Evolutionary conservation across 1,140 invertebrate species (phyloP).

Genomic region (Zaprionus taronus): DNA sequence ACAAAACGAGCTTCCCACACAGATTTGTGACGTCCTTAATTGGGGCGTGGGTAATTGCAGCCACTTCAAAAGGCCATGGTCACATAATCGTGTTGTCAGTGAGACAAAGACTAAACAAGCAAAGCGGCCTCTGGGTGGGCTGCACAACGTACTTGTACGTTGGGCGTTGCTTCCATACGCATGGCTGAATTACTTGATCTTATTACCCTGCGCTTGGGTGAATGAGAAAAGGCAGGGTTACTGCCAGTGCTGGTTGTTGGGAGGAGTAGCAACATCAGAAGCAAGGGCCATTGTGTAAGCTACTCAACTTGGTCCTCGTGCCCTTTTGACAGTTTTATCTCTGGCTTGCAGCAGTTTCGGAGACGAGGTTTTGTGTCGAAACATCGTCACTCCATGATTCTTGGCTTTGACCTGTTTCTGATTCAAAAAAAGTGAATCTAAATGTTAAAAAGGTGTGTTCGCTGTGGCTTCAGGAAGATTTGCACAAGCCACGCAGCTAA

Average conservation of each 20-base stretch:
- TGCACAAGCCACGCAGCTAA: constrained; percentile 62
- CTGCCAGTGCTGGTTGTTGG: constrained; percentile 42
- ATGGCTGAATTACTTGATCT: constrained; percentile 76
- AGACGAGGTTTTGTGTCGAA: constrained; percentile 26
- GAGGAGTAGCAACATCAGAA: constrained; percentile 20
- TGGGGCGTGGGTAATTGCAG: constrained; percentile 76
- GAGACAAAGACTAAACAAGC: constrained; percentile 48
- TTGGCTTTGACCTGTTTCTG: constrained; percentile 5
- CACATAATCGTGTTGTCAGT: constrained; percentile 67
- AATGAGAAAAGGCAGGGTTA: constrained; percentile 70
- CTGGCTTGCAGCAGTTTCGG: constrained; percentile 63
- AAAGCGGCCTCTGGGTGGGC: constrained; percentile 35
- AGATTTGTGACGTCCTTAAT: constrained; percentile 74
- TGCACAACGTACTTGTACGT: constrained; percentile 31
- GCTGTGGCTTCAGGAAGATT: constrained; percentile 59
- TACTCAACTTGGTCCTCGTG: constrained; percentile 38
- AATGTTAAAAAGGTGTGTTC: constrained; percentile 42
- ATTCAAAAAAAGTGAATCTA: constrained; percentile 49
- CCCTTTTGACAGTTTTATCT: constrained; percentile 78
- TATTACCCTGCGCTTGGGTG: constrained; percentile 78
- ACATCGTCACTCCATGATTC: constrained; percentile 12
- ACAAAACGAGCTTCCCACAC: constrained; percentile 75
- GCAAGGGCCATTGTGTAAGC: constrained; percentile 28
- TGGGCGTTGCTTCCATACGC: constrained; percentile 66
- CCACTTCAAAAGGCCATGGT: constrained; percentile 69